Evolutionary conservation across 2,888 invertebrate species (phyloP).

Genomic region (Nemoura dubitans): DNA sequence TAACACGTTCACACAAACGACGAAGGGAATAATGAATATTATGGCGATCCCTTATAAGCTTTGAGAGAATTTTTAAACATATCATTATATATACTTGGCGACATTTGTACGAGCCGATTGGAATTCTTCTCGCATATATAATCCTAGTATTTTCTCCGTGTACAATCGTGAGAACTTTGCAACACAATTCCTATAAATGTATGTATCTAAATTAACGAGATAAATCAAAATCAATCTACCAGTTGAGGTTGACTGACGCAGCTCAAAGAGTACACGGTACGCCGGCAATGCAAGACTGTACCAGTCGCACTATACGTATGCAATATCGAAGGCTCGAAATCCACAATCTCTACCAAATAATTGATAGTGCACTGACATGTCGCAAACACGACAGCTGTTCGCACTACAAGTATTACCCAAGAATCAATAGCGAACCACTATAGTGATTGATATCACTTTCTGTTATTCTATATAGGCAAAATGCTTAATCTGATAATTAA

Average conservation of each 20-base stretch:
- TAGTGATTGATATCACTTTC: background rate
- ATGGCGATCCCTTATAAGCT: slow-evolving; percentile 25
- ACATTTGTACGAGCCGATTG: background rate
- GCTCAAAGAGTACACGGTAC: background rate
- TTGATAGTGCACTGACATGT: background rate
- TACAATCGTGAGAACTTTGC: background rate
- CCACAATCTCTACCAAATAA: slow-evolving; percentile 38
- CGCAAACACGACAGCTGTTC: background rate
- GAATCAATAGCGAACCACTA: slow-evolving; percentile 27
- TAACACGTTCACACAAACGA: background rate
- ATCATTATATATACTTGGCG: background rate
- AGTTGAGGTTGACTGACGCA: background rate
- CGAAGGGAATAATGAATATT: slow-evolving; percentile 19
- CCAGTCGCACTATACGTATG: background rate
- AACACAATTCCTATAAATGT: background rate
- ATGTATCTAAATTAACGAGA: background rate
- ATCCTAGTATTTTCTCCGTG: background rate
- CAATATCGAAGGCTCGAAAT: slow-evolving; percentile 35
- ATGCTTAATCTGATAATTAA: background rate
- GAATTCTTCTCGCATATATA: background rate
- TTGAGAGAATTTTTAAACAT: background rate
- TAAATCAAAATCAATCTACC: background rate
- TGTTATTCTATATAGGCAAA: background rate
- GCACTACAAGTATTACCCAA: slow-evolving; percentile 1
- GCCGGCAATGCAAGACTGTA: background rate